A percentile compares a stretch with the other conserved stretches of the same genome.
Evolutionary conservation across 1,140 invertebrate genomes (phyloP).

Genomic region (Lerema accius): DNA sequence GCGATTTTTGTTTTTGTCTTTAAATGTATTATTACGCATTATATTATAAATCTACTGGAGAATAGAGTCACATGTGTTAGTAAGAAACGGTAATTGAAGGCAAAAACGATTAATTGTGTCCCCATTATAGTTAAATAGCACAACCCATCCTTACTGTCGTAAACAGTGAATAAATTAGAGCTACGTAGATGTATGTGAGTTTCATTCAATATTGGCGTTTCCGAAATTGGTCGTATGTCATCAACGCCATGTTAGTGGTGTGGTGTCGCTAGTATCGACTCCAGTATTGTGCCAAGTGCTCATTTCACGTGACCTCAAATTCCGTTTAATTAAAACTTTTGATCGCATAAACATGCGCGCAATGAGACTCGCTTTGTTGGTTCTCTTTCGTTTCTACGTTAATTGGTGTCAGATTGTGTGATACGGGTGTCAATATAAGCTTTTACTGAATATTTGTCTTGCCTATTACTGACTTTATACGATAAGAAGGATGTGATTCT

Average conservation of each 20-base stretch:
- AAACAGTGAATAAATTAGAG: constrained; percentile 3
- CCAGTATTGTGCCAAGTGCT: constrained; percentile 40
- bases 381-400: constrained; percentile 3
- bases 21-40: no score
- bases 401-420: constrained; percentile 1
- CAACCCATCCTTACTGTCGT: no score
- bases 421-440: no score
- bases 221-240: constrained; percentile 24
- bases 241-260: constrained; percentile 38
- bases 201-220: constrained; percentile 29
- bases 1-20: no score
- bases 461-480: no score
- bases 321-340: constrained; percentile 52
- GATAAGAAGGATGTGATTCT: no score
- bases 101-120: no score
- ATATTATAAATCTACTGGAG: no score
- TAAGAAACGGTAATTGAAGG: no score
- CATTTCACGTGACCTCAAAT: constrained; percentile 41
- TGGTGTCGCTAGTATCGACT: constrained; percentile 36
- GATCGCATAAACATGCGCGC: constrained; percentile 12
- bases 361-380: not conserved
- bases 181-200: constrained; percentile 6
- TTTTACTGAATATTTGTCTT: no score
- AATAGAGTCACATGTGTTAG: no score
- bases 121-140: no score